Evolutionary conservation across 2,888 invertebrate genomes (phyloP), one percentile per base, ranked within the genome.

Genomic region (Homarus gammarus): DNA sequence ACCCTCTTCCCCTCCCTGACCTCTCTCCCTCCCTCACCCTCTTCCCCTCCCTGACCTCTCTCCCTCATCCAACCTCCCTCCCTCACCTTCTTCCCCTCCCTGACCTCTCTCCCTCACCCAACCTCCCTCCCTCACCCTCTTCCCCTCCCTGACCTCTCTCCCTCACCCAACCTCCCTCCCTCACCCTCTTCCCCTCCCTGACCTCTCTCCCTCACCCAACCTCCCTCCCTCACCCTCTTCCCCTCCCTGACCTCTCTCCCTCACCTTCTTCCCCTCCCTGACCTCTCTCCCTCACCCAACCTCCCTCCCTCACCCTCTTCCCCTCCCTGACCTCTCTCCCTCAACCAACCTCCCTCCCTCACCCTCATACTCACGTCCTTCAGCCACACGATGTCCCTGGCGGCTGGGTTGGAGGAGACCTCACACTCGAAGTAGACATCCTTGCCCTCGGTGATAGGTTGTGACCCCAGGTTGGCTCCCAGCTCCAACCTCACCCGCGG

Each of bases 371-470:
- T 83, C 38, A 83, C 87, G 33, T 87, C 70, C 44, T 49, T 70
- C 31, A 38, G 27, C 87, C 87, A 87, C 38, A 81, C 72, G 61
- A 87, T 40, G 38, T 72, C 31, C 44, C 70, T 70, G n/a, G 82
- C 73, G 6, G 72, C 18, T 0, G 87, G 87, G 44, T 87, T 87
- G 33, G 82, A 82, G 18, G 33, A 44, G 10, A 84, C 84, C n/a
- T 84, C 49, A 44, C 84, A 77, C 51, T 84, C 84, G 49, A 84
- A 84, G 78, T 84, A 84, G 68, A 84, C 77, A 49, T 89, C 77
- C 15, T 49, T 84, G 3, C 89, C 89, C 15, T 84, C 75, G 36
- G 56, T 89, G 64, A 89, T 84, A 15, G 84, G 70, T 15, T 56
- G 40, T 22, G 75, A 38, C 18, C 31, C 64, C 38, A 89, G 77